Conservation (phyloP, 2,888 invertebrate species). For the Chironomus tentans region DNA sequence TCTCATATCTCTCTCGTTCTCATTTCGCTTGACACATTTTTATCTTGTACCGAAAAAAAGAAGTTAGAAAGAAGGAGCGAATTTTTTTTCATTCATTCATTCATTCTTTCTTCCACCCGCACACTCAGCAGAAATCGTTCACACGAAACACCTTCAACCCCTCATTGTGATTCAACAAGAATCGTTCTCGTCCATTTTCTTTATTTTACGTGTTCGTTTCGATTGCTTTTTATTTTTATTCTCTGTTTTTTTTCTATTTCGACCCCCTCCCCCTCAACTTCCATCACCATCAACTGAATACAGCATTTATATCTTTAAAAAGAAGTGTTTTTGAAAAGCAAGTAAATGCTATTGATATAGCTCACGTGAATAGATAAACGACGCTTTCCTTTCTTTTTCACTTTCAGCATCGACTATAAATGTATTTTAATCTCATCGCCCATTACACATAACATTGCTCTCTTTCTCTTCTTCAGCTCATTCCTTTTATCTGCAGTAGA, state of each 20-base stretch:
- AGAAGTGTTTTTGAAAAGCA: background rate
- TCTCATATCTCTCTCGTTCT: conserved; percentile 6
- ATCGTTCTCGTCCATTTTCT: conserved; percentile 11
- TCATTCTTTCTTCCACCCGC: background rate
- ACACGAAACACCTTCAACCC: conserved; percentile 3
- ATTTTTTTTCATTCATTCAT: background rate
- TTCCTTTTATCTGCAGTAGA: background rate
- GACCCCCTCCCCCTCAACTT: background rate
- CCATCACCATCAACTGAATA: background rate
- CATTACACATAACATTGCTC: background rate
- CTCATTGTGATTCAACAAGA: conserved; percentile 12
- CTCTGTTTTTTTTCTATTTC: background rate
- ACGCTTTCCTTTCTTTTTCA: background rate
- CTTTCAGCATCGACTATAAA: background rate
- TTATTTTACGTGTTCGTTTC: conserved; percentile 10
- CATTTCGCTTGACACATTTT: conserved; percentile 5
- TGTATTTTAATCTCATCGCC: conserved; percentile 12
- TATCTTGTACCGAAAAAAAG: background rate
- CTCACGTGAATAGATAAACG: conserved; percentile 7
- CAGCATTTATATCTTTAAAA: background rate
- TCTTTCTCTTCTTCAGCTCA: no score
- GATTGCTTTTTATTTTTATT: conserved; percentile 3
- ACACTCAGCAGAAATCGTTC: conserved; percentile 8
- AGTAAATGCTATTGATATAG: background rate
- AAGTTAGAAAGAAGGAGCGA: background rate